Evolutionary conservation across 30 jellyfish, hydroid and myxozoan genomes (phyloP).

Genomic region (Aurelia coerulea): DNA sequence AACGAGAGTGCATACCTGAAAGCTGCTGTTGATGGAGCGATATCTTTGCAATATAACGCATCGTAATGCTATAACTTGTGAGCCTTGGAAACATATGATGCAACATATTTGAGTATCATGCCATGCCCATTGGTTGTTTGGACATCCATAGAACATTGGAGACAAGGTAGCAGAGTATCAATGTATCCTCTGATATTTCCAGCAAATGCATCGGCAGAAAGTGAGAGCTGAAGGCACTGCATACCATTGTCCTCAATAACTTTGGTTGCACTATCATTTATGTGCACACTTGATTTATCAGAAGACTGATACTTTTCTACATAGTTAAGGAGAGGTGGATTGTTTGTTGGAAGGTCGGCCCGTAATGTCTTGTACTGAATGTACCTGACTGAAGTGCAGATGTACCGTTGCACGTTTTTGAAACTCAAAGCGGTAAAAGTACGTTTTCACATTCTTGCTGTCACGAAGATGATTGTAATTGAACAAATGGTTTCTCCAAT

Average conservation of each 20-base stretch:
- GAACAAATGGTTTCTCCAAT: conserved; percentile 24
- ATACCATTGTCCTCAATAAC: background rate
- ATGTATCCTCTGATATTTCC: no score
- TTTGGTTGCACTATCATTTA: background rate
- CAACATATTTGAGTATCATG: no score
- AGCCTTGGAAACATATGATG: no score
- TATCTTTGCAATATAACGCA: background rate
- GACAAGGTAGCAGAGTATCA: no score
- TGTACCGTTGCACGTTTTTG: conserved; percentile 34
- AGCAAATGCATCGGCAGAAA: no score
- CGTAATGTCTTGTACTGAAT: background rate
- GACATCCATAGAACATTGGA: no score
- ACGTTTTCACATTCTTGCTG: background rate
- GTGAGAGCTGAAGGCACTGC: background rate
- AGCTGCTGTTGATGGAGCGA: background rate
- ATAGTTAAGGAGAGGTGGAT: background rate
- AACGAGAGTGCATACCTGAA: background rate
- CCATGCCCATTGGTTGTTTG: no score
- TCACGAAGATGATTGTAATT: conserved; percentile 4
- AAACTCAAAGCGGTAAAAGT: conserved; percentile 41
- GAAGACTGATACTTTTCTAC: background rate
- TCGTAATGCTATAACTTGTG: no score
- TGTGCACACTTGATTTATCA: background rate
- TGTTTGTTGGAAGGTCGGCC: background rate
- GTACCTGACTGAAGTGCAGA: conserved; percentile 4